Conservation (phyloP, 2,888 invertebrate species). For the Lasiommata megera region DNA sequence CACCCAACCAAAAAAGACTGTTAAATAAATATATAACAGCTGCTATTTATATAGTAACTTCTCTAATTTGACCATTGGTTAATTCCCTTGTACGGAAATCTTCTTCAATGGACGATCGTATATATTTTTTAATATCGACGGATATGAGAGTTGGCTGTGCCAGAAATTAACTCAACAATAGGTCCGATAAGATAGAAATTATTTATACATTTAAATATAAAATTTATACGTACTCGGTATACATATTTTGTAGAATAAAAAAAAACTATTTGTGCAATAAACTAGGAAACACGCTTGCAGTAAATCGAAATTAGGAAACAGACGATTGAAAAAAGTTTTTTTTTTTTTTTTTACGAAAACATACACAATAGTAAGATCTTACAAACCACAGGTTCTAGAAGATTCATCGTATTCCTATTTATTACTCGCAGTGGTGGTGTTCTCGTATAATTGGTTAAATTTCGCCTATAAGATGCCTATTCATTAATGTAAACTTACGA, state of each 20-base stretch:
- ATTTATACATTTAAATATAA: too few species aligned
- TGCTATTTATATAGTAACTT: too few species aligned
- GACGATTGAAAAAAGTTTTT: conserved; percentile 1
- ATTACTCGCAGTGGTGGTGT: conserved; percentile 9
- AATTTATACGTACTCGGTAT: too few species aligned
- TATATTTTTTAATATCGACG: too few species aligned
- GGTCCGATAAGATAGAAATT: too few species aligned
- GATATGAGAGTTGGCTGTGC: too few species aligned
- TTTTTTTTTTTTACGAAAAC: not conserved
- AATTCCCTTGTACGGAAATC: too few species aligned
- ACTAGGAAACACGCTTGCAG: conserved; percentile 11
- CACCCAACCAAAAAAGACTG: too few species aligned
- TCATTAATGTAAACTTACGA: conserved; percentile 12
- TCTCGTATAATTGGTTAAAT: conserved; percentile 18
- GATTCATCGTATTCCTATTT: conserved; percentile 1
- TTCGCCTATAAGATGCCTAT: conserved; percentile 14
- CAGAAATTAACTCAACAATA: too few species aligned
- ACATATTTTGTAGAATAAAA: not conserved
- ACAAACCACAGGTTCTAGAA: conserved; percentile 6
- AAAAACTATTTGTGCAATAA: conserved; percentile 7
- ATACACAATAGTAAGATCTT: not conserved
- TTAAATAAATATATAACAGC: too few species aligned
- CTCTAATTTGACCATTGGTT: too few species aligned
- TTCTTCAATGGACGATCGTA: too few species aligned
- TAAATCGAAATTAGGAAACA: conserved; percentile 1